Percentiles rank a stretch among this genome's conserved stretches.
These are phyloP conservation scores for Netelia fuscicornis DNA, from an alignment of 2,888 invertebrate species.

Conservation along the genomic window DNA sequence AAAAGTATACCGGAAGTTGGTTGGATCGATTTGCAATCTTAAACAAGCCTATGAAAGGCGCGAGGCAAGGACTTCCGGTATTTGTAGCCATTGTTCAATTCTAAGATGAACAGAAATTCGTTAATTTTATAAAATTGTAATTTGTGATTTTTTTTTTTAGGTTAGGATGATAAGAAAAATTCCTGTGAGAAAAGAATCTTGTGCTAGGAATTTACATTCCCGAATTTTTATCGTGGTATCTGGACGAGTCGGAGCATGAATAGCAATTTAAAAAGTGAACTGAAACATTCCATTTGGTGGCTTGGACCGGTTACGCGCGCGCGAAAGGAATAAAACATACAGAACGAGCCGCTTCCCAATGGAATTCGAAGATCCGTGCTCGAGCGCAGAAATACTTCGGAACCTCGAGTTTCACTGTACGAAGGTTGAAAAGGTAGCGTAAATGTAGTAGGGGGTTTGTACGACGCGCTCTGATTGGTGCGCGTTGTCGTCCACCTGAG, in stretches of 20 bases:
- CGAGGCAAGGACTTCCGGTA: background rate
- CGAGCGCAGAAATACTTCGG: constrained; percentile 45
- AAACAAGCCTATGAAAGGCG: background rate
- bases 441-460: constrained; percentile 12
- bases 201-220: background rate
- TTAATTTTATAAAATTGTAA: background rate
- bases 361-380: constrained; percentile 52
- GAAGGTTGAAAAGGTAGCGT: constrained; percentile 47
- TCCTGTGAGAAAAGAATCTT: background rate
- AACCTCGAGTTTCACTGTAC: background rate
- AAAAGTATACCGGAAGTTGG: constrained; percentile 20
- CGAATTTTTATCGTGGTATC: too few relatives aligned
- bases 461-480: constrained; percentile 41
- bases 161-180: background rate
- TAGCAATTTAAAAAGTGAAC: too few relatives aligned
- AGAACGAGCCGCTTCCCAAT: constrained; percentile 8
- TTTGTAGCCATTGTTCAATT: background rate
- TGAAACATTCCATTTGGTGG: too few relatives aligned
- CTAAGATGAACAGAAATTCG: background rate
- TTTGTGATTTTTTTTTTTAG: background rate
- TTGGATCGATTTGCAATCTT: background rate
- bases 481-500: constrained; percentile 18
- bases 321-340: constrained; percentile 24
- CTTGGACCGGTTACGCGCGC: constrained; percentile 6
- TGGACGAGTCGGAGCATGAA: too few relatives aligned